Percentiles rank a stretch among this genome's conserved stretches.
These are phyloP conservation scores for Dendrophyllia cribrosa DNA, from an alignment of 64 coral and sea anemone genomes.

Conservation along the genomic window DNA sequence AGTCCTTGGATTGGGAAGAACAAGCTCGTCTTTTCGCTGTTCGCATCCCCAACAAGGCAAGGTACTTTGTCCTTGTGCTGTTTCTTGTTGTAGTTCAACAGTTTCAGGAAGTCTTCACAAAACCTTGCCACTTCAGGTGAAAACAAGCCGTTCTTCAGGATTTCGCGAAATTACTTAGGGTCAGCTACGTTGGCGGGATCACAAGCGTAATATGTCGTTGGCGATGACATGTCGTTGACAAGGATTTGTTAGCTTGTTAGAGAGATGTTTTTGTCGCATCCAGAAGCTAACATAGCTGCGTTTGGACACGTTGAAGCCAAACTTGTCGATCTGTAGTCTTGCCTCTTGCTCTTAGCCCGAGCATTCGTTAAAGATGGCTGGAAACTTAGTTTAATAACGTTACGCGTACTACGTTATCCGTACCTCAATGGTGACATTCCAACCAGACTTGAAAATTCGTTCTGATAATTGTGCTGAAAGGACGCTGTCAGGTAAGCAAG, in stretches of 20 bases:
- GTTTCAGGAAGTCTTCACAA: constrained; percentile 14
- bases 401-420: background rate
- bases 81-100: constrained; percentile 25
- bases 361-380: background rate
- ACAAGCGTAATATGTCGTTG: background rate
- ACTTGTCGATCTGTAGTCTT: constrained; percentile 11
- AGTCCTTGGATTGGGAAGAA: constrained; percentile 31
- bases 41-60: background rate
- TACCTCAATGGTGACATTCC: background rate
- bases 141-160: constrained; percentile 19
- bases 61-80: constrained; percentile 22
- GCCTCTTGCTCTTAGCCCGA: background rate
- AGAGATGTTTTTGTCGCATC: background rate
- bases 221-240: background rate
- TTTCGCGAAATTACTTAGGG: constrained; percentile 5
- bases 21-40: constrained; percentile 48
- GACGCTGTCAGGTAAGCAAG: background rate
- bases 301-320: too few relatives aligned
- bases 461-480: background rate
- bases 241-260: background rate
- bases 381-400: background rate
- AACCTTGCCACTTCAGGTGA: background rate
- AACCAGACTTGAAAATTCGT: background rate
- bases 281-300: too few relatives aligned
- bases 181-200: background rate